Evolutionary conservation across 2,113 vertebrate genomes (phyloP).

Genomic region (Centropus bengalensis): DNA sequence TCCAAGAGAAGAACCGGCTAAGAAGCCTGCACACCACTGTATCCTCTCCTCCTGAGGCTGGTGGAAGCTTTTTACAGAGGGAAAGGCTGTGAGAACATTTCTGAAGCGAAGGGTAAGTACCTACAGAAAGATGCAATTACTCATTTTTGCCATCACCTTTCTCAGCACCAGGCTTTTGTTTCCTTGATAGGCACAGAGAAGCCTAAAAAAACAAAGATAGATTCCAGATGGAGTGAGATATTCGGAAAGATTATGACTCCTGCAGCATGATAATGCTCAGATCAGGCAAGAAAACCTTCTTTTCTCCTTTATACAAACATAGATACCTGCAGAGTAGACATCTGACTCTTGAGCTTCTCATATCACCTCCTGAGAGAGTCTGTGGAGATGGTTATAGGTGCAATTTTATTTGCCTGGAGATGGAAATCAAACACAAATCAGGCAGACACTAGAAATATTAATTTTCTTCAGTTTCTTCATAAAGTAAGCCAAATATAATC

Average conservation of each 20-base stretch:
- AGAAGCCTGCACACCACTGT: not conserved
- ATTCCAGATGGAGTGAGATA: not conserved
- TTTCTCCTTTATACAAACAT: not conserved
- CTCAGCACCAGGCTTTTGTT: not conserved
- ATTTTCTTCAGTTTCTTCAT: not conserved
- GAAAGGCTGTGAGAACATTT: not conserved
- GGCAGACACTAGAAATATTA: not conserved
- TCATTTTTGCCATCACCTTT: not conserved
- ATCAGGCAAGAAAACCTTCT: not conserved
- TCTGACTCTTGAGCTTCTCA: not conserved
- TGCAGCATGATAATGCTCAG: not conserved
- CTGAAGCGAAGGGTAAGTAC: not conserved
- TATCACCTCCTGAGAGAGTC: not conserved
- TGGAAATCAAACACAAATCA: not conserved
- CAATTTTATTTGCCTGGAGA: not conserved
- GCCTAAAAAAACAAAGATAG: not conserved
- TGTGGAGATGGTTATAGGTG: not conserved
- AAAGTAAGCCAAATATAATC: not conserved
- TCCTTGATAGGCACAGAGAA: not conserved
- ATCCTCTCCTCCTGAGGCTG: not conserved
- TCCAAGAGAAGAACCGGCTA: not conserved
- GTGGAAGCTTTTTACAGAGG: not conserved
- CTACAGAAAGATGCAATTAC: not conserved
- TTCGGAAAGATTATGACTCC: not conserved
- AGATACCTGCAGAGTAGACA: not conserved